A percentile compares a stretch with the other conserved stretches of the same genome.
These are phyloP conservation scores for Apogon talboti DNA, from an alignment of 2,797 vertebrate genomes.

Conservation along the genomic window DNA sequence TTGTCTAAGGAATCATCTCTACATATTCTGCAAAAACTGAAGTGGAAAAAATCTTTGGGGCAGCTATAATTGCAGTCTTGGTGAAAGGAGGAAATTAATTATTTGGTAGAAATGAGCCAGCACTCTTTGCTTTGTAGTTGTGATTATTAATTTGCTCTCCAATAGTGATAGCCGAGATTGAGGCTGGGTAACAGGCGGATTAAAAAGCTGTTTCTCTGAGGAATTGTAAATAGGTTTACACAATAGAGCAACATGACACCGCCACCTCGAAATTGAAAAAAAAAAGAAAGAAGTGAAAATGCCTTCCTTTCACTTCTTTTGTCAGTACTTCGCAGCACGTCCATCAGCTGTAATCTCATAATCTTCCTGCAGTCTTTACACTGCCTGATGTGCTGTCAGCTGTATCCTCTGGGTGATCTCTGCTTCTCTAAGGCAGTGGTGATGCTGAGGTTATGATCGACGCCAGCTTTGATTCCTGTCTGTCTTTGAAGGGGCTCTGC, in stretches of 20 bases:
- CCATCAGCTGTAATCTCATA: constrained; percentile 58
- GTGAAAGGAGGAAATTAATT: constrained; percentile 67
- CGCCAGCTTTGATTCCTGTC: constrained; percentile 43
- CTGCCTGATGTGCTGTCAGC: constrained; percentile 48
- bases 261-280: constrained; percentile 39
- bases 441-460: constrained; percentile 42
- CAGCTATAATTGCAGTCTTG: constrained; percentile 59
- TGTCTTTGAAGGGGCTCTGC: constrained; percentile 41
- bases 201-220: constrained; percentile 49
- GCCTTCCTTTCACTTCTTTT: constrained; percentile 24
- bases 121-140: constrained; percentile 62
- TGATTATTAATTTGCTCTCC: constrained; percentile 71
- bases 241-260: constrained; percentile 26
- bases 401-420: constrained; percentile 49
- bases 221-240: constrained; percentile 57
- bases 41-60: constrained; percentile 52
- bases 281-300: constrained; percentile 29
- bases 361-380: constrained; percentile 37
- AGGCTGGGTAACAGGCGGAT: constrained; percentile 51
- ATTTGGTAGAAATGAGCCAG: constrained; percentile 63
- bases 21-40: constrained; percentile 47
- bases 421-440: constrained; percentile 27
- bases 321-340: constrained; percentile 36
- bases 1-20: constrained; percentile 36
- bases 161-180: constrained; percentile 37